Percentiles rank a stretch among this genome's conserved stretches.
phyloP scores from a whole-genome alignment of 2,888 invertebrate species.

The Drosophila imparisetae region DNA sequence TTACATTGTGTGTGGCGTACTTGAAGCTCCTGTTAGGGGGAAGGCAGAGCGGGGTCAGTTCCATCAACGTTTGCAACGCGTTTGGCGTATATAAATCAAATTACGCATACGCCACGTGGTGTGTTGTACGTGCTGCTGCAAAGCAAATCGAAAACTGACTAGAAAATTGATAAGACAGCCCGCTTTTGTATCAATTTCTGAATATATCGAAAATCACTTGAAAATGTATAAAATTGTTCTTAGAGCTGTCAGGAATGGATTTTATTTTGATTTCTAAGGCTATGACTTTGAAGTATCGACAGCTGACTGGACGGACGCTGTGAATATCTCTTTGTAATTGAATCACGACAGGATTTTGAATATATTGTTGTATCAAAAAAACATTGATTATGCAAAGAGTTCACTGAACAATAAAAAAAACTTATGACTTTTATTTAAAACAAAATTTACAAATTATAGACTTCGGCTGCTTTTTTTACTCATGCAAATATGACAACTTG shows the following conservation, averaged over 20 bases:
- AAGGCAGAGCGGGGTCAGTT: background rate
- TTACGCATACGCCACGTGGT: constrained; percentile 73
- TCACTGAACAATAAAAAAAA: background rate
- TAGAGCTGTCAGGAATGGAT: background rate
- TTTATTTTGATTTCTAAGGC: background rate
- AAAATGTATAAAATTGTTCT: background rate
- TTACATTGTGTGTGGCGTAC: constrained; percentile 62
- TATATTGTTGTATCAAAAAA: background rate
- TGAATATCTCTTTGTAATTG: background rate
- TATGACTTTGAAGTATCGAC: background rate
- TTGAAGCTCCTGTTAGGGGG: constrained; percentile 27
- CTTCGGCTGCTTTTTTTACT: background rate
- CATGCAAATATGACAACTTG: background rate
- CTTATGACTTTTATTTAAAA: background rate
- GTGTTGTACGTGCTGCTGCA: constrained; percentile 11
- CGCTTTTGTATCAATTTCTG: background rate
- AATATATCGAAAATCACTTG: background rate
- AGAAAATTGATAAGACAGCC: background rate
- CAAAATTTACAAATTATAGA: background rate
- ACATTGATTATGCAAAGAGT: background rate
- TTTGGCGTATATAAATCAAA: constrained; percentile 67
- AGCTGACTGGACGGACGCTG: background rate
- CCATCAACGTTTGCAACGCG: constrained; percentile 19
- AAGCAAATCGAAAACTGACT: background rate
- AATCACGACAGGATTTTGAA: background rate